Conservation (phyloP, 2,113 vertebrate species). For the Coptodon rendalli region DNA sequence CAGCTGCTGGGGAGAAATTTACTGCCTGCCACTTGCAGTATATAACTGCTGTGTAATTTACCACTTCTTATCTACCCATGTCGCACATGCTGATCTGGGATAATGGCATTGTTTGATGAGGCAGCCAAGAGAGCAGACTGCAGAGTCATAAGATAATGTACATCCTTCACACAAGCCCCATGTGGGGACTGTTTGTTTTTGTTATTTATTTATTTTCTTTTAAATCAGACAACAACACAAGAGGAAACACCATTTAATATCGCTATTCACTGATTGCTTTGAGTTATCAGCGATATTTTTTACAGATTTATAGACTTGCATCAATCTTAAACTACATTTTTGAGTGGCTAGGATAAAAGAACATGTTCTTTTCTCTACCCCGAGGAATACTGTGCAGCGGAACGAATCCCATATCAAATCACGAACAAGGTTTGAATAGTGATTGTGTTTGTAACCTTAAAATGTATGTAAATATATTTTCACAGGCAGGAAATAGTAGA, state of each 20-base stretch:
- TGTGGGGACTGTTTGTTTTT: background rate
- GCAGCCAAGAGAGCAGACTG: conserved; percentile 22
- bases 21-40: conserved; percentile 14
- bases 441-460: background rate
- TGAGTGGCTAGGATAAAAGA: background rate
- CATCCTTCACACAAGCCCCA: background rate
- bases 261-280: background rate
- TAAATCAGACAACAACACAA: background rate
- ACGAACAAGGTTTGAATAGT: background rate
- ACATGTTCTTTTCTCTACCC: background rate
- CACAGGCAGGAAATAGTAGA: background rate
- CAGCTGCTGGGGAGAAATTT: conserved; percentile 26
- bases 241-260: background rate
- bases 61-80: conserved; percentile 37
- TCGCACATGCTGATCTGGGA: conserved; percentile 34
- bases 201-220: background rate
- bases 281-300: background rate
- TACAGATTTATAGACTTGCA: background rate
- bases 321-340: background rate
- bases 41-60: conserved; percentile 51
- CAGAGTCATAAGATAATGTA: conserved; percentile 23
- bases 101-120: conserved; percentile 54
- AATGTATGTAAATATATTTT: conserved; percentile 1
- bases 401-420: background rate
- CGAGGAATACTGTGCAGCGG: background rate